Conservation (phyloP, 2,888 invertebrate genomes). For the Meandrusa payeni region DNA sequence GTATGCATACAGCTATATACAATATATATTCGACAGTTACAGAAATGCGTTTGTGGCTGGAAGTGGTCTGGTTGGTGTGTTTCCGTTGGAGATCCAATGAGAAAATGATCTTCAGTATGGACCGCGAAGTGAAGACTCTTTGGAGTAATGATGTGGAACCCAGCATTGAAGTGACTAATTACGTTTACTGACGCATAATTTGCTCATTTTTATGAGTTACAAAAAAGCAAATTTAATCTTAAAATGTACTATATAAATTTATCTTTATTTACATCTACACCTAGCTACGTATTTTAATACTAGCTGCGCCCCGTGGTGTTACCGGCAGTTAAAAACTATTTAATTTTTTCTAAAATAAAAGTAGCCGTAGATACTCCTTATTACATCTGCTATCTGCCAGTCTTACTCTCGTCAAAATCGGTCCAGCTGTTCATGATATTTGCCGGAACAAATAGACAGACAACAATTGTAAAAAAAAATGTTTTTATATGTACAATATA, state of each 20-base stretch:
- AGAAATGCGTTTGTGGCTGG: conserved; percentile 63
- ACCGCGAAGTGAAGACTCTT: conserved; percentile 54
- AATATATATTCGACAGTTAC: conserved; percentile 42
- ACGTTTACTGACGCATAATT: conserved; percentile 42
- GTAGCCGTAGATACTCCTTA: too few species aligned
- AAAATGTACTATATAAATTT: conserved; percentile 1
- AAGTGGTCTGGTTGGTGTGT: conserved; percentile 55
- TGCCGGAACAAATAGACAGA: too few species aligned
- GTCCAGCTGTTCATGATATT: too few species aligned
- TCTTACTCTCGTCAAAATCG: too few species aligned
- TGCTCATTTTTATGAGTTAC: conserved; percentile 8
- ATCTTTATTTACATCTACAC: conserved; percentile 3
- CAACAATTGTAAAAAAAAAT: too few species aligned
- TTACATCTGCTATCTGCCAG: too few species aligned
- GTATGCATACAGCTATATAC: too few species aligned
- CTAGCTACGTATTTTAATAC: conserved; percentile 19
- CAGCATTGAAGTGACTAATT: conserved; percentile 65
- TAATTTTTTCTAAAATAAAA: too few species aligned
- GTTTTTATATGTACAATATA: too few species aligned
- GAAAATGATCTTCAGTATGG: conserved; percentile 30
- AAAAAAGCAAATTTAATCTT: conserved; percentile 9
- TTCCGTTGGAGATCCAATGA: conserved; percentile 56
- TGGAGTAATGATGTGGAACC: conserved; percentile 67
- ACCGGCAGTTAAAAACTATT: too few species aligned
- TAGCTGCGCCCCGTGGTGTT: too few species aligned